Conservation (phyloP, 2,888 invertebrate species). For the Colletes collaris region DNA sequence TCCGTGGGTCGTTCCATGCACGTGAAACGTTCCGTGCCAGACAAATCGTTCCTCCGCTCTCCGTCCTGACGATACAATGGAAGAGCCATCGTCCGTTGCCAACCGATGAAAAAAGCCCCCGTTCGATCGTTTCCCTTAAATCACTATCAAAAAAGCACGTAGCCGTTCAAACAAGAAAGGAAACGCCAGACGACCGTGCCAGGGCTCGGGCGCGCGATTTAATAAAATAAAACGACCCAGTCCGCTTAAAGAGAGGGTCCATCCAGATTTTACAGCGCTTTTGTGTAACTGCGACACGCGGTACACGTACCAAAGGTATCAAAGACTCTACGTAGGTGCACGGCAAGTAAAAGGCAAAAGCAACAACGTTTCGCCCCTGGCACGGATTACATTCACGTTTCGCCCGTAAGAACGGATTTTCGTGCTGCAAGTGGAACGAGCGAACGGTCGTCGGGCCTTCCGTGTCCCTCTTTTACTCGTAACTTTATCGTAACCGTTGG, state of each 20-base stretch:
- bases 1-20: no score
- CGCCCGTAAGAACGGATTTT: conserved; percentile 52
- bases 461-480: conserved; percentile 50
- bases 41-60: no score
- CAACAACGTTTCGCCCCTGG: conserved; percentile 30
- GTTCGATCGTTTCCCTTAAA: no score
- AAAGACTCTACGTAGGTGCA: not conserved
- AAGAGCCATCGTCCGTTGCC: no score
- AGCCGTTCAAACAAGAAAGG: no score
- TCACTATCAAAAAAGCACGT: not conserved
- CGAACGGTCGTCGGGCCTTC: conserved; percentile 34
- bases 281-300: not conserved
- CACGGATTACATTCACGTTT: conserved; percentile 45
- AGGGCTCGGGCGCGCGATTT: not conserved
- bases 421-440: conserved; percentile 39
- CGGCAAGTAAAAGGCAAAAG: conserved; percentile 25
- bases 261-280: conserved; percentile 4
- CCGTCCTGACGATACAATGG: no score
- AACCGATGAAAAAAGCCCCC: no score
- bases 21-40: no score
- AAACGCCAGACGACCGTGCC: not conserved
- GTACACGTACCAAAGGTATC: not conserved
- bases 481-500: conserved; percentile 60
- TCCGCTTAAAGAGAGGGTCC: not conserved
- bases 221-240: not conserved